Evolutionary conservation across 2,797 vertebrate species (phyloP).

Genomic region (Coracias cyanogaster): DNA sequence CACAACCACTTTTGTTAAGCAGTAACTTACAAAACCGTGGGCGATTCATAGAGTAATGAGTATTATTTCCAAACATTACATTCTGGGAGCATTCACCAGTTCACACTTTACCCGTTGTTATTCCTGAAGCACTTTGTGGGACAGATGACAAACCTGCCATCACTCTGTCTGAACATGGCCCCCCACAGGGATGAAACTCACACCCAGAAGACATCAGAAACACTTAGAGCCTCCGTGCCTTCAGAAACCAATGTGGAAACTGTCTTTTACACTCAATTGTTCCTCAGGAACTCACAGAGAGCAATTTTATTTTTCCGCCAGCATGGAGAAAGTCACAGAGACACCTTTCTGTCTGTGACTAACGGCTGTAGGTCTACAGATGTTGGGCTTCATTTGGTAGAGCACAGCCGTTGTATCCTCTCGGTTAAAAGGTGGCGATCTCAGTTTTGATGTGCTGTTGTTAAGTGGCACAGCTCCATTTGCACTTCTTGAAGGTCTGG

Average conservation of each 20-base stretch:
- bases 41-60: background rate
- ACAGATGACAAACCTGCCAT: background rate
- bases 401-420: background rate
- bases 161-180: background rate
- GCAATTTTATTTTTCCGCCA: slow-evolving; percentile 14
- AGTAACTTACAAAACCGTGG: background rate
- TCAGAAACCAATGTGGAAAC: background rate
- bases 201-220: slow-evolving; percentile 21
- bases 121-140: background rate
- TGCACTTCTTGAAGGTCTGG: slow-evolving; percentile 47
- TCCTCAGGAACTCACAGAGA: slow-evolving; percentile 34
- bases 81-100: background rate
- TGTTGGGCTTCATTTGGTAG: background rate
- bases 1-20: background rate
- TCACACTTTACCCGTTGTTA: background rate
- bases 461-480: slow-evolving; percentile 31
- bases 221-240: slow-evolving; percentile 5
- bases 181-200: background rate
- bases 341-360: background rate
- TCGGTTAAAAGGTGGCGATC: slow-evolving; percentile 3
- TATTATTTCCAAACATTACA: background rate
- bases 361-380: slow-evolving; percentile 8
- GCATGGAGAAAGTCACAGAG: background rate
- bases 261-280: background rate
- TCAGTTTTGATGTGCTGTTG: slow-evolving; percentile 43